Evolutionary conservation across 2,888 invertebrate species (phyloP).

Genomic region (Agonopterix arenella): DNA sequence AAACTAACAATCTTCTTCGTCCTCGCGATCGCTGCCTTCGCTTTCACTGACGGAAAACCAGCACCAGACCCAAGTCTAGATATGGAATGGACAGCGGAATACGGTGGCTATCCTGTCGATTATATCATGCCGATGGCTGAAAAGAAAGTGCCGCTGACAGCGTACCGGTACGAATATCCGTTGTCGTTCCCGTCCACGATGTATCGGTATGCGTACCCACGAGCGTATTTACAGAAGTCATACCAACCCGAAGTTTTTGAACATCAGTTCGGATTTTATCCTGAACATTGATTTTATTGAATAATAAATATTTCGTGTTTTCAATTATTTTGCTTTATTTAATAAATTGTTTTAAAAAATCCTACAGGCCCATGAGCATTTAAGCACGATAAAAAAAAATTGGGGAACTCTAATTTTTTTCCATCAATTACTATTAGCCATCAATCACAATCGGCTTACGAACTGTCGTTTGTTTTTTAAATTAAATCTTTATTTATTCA

Average conservation of each 20-base stretch:
- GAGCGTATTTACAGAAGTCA: slow-evolving; percentile 1
- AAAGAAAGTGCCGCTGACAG: background rate
- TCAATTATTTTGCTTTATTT: too few relatives aligned
- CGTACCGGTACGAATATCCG: background rate
- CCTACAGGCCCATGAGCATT: too few relatives aligned
- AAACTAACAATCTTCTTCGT: slow-evolving; percentile 18
- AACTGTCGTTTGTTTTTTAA: too few relatives aligned
- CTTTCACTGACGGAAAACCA: slow-evolving; percentile 1
- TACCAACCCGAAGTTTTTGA: slow-evolving; percentile 10
- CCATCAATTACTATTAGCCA: too few relatives aligned
- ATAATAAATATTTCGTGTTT: too few relatives aligned
- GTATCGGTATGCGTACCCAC: background rate
- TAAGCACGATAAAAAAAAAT: too few relatives aligned
- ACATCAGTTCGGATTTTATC: too few relatives aligned
- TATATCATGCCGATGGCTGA: slow-evolving; percentile 8
- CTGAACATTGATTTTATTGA: too few relatives aligned
- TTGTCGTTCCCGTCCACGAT: background rate
- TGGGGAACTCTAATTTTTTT: too few relatives aligned
- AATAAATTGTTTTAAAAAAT: too few relatives aligned
- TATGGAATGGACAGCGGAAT: slow-evolving; percentile 23
- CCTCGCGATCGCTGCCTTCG: slow-evolving; percentile 13
- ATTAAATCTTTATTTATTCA: too few relatives aligned
- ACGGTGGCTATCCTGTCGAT: slow-evolving; percentile 19
- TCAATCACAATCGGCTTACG: too few relatives aligned
- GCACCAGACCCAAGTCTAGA: slow-evolving; percentile 6